These are phyloP conservation scores for Athene noctua DNA, from an alignment of 2,113 vertebrate genomes.

Conservation along the genomic window DNA sequence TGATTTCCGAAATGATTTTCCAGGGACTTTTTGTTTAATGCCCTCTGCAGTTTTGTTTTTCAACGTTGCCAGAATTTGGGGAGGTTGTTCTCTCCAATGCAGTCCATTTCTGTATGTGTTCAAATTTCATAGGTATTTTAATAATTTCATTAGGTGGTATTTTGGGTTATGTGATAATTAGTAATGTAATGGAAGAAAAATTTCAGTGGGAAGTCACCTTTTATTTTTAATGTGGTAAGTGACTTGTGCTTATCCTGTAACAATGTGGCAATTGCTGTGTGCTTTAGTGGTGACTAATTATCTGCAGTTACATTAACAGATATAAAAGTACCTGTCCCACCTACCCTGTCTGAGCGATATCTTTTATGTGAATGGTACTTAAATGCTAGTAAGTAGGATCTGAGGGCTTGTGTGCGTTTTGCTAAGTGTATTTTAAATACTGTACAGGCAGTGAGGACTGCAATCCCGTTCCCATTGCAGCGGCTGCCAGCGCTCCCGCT, in stretches of 20 bases:
- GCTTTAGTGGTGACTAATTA: conserved; percentile 39
- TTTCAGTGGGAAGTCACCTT: neutral
- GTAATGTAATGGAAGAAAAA: neutral
- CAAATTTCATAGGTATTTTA: neutral
- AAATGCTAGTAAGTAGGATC: neutral
- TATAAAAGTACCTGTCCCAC: neutral
- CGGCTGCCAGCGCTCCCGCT: neutral
- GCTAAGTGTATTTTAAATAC: neutral
- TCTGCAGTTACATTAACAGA: neutral
- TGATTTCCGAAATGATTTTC: neutral
- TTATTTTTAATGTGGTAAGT: neutral
- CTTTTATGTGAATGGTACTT: neutral
- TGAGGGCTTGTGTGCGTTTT: neutral
- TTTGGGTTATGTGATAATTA: neutral
- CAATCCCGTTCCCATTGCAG: accelerated
- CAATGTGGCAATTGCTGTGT: neutral
- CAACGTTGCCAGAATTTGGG: neutral
- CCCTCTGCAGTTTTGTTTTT: neutral
- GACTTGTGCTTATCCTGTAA: neutral
- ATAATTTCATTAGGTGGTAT: neutral
- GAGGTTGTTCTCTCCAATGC: neutral
- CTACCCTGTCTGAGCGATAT: neutral
- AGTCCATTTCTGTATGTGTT: neutral
- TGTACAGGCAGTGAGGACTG: neutral
- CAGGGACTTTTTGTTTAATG: neutral